A percentile compares a stretch with the other conserved stretches of the same genome.
Conservation (phyloP, 2,888 invertebrate genomes). For the Synergus laeviventris region DNA sequence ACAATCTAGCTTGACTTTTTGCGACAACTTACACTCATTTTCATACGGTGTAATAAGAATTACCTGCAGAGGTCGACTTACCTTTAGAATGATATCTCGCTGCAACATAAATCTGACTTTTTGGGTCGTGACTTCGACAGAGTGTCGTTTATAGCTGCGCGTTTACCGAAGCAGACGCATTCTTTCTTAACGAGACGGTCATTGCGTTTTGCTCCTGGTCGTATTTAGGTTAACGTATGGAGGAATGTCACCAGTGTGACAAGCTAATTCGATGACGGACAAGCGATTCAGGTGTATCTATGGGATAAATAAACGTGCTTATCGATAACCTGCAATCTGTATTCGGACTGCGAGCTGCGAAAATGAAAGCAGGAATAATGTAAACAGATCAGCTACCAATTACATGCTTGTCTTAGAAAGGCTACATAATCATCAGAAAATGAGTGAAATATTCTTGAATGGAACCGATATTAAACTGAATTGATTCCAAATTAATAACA, state of each 20-base stretch:
- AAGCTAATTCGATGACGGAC: slow-evolving; percentile 62
- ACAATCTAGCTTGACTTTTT: neutral
- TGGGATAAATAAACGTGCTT: slow-evolving; percentile 24
- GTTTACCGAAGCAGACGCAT: slow-evolving; percentile 58
- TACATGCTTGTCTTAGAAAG: neutral
- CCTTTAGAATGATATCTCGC: neutral
- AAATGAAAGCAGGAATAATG: slow-evolving; percentile 21
- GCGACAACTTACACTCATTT: neutral
- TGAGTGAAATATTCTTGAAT: no score
- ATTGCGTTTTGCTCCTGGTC: slow-evolving; percentile 60
- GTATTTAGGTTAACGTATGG: slow-evolving; percentile 73
- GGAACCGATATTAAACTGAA: no score
- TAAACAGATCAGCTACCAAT: neutral
- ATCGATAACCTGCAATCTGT: slow-evolving; percentile 27
- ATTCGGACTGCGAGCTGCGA: slow-evolving; percentile 1
- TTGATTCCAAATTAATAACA: no score
- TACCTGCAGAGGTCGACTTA: neutral
- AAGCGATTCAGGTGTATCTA: slow-evolving; percentile 29
- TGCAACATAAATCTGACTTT: slow-evolving; percentile 48
- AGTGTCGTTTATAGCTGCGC: slow-evolving; percentile 49
- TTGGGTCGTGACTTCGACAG: slow-evolving; percentile 43
- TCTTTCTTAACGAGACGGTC: slow-evolving; percentile 69
- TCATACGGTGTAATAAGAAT: neutral
- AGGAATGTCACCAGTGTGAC: slow-evolving; percentile 69
- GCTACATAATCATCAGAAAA: neutral